Base-by-base conservation (phyloP, 2,113 vertebrate species). In the Irena cyanogastra region DNA sequence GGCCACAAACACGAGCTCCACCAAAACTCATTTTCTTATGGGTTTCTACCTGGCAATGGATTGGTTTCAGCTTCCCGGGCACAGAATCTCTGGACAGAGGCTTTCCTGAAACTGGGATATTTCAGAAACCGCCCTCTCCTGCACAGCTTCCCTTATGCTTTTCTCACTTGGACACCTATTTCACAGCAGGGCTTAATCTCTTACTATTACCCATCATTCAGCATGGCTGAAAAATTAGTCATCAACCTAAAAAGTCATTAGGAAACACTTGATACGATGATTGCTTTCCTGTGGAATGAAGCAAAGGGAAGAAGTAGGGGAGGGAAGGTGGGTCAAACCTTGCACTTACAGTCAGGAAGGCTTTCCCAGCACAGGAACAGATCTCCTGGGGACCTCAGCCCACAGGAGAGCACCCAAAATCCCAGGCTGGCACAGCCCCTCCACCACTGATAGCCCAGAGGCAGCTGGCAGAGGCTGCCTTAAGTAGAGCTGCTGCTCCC, bases 231-330 rank as follows among this genome's bases (percentile, higher is more conserved):
- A 90, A 94, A 96, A 81, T 97, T 96, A 96, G 89, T 95, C 94
- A 97, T 75, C 94, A 75, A 64, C 93, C 93, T 81, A 94, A 89
- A 77, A 96, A 84, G 64, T 93, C 84, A 82, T 94, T 96, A 94
- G 76, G 83, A 91, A 97, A 92, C 95, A 96, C 77, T 95, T 94
- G 95, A 97, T 96, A 94, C 91, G 89, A 82, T 92, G 93, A 95
- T 92, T 91, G 65, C 83, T 87, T 92, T 90, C 56, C 83, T 60
- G 47, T 81, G 94, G 93, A 95, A 95, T 30, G 52, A 91, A 74
- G 35, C 44, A 80, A 69, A 86, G 30, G 11, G 30, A 90, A 57
- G 50, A 83, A 20, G 9, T 65, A 83, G 68, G 79, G 59, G 71
- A 89, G 42, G 41, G 65, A 90, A 88, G 44, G 80, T 77, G 72